Evolutionary conservation across 2,797 vertebrate species (phyloP).

Genomic region (Diplodus sargus): DNA sequence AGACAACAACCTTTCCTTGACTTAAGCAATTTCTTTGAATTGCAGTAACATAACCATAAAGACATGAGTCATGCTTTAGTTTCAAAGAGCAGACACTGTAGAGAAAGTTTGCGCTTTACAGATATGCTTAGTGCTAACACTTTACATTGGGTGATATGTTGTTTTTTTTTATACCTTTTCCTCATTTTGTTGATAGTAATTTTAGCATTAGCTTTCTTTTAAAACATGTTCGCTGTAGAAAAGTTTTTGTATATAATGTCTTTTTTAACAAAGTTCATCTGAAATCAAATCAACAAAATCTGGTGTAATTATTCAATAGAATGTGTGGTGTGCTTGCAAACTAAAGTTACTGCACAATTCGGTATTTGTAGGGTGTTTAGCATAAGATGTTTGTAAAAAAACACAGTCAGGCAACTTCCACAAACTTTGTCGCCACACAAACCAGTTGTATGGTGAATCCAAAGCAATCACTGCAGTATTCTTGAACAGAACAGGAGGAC

Average conservation of each 20-base stretch:
- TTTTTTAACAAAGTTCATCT: not conserved
- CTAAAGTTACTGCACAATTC: not conserved
- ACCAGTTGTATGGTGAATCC: not conserved
- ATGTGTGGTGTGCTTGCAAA: conserved; percentile 1
- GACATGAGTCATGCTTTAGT: not conserved
- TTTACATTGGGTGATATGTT: not conserved
- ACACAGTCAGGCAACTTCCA: not conserved
- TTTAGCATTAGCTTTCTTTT: not conserved
- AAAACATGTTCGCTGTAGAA: not conserved
- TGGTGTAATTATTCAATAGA: not conserved
- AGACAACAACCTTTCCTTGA: not conserved
- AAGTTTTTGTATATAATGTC: too few relatives aligned
- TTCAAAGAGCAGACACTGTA: not conserved
- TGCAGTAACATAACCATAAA: not conserved
- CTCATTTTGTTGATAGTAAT: not conserved
- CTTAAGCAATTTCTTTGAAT: not conserved
- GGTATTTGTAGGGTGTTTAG: not conserved
- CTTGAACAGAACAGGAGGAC: not conserved
- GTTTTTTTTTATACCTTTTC: not conserved
- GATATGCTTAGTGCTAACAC: not conserved
- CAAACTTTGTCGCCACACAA: not conserved
- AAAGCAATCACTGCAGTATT: not conserved
- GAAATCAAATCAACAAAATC: not conserved
- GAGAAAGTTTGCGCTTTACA: not conserved
- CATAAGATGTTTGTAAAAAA: not conserved